Conservation (phyloP, 2,797 vertebrate species). For the Manis crassicaudata region DNA sequence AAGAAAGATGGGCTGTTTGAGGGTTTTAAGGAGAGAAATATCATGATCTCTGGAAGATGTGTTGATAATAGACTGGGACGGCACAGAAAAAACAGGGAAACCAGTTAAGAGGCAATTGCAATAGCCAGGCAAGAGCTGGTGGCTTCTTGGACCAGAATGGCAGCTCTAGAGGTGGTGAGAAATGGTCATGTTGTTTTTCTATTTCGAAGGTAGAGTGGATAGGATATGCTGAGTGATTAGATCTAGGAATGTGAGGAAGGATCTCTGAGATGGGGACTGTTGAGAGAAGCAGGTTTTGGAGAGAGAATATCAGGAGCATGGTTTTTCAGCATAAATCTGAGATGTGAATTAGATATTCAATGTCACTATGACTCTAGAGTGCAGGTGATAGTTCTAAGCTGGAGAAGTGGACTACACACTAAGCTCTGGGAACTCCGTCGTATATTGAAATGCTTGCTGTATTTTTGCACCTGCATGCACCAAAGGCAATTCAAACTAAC, state of each 20-base stretch:
- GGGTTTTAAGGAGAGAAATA: neutral
- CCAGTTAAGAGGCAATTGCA: neutral
- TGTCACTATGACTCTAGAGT: neutral
- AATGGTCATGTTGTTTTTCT: neutral
- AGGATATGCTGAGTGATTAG: neutral
- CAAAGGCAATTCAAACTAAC: neutral
- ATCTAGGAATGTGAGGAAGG: neutral
- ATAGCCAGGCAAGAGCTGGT: neutral
- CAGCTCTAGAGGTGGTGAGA: neutral
- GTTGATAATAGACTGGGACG: neutral
- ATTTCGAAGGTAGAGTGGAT: neutral
- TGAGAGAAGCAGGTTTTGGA: neutral
- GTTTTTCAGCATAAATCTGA: constrained; percentile 7
- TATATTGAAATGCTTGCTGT: neutral
- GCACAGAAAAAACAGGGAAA: neutral
- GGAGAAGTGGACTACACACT: neutral
- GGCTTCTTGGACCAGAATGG: neutral
- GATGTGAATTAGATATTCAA: neutral
- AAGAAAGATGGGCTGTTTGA: neutral
- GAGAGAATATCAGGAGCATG: neutral
- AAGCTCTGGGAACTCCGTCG: neutral
- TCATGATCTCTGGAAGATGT: neutral
- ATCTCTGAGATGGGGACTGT: neutral
- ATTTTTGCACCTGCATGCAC: neutral
- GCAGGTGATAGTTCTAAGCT: neutral